A percentile compares a stretch with the other conserved stretches of the same genome.
Conservation (phyloP, 2,888 invertebrate genomes). For the Hydriomena furcata region DNA sequence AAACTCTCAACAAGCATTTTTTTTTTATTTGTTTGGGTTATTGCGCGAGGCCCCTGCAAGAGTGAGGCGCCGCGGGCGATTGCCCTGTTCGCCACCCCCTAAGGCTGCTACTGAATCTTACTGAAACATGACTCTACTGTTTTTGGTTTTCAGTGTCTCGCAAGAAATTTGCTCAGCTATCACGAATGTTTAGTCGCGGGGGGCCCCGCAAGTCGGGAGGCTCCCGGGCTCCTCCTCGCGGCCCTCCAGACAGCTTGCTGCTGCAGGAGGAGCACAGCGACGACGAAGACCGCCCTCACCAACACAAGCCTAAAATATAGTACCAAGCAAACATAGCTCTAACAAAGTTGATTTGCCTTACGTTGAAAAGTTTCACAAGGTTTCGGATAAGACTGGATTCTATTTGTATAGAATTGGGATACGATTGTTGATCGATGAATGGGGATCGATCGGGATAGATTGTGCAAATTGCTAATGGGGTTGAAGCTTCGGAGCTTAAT, state of each 20-base stretch:
- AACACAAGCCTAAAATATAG: slow-evolving; percentile 38
- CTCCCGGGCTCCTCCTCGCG: slow-evolving; percentile 71
- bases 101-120: no score
- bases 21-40: no score
- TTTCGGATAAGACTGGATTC: slow-evolving; percentile 75
- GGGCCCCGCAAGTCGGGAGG: slow-evolving; percentile 74
- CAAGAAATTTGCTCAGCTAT: slow-evolving; percentile 91
- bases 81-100: no score
- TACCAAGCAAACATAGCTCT: slow-evolving; percentile 5
- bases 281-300: slow-evolving; percentile 80
- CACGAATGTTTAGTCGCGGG: slow-evolving; percentile 89
- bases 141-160: slow-evolving; percentile 84
- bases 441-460: slow-evolving; percentile 17
- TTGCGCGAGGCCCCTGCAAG: no score
- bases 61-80: no score
- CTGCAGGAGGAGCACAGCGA: slow-evolving; percentile 86
- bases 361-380: slow-evolving; percentile 55
- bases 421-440: slow-evolving; percentile 44
- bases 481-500: slow-evolving; percentile 21
- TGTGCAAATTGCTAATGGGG: slow-evolving; percentile 20
- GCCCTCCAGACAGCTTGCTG: slow-evolving; percentile 82
- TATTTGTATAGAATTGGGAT: slow-evolving; percentile 56
- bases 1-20: no score
- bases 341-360: slow-evolving; percentile 40
- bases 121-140: background rate